phyloP scores from a whole-genome alignment of 1,140 invertebrate species.

The Octopus bimaculoides region DNA sequence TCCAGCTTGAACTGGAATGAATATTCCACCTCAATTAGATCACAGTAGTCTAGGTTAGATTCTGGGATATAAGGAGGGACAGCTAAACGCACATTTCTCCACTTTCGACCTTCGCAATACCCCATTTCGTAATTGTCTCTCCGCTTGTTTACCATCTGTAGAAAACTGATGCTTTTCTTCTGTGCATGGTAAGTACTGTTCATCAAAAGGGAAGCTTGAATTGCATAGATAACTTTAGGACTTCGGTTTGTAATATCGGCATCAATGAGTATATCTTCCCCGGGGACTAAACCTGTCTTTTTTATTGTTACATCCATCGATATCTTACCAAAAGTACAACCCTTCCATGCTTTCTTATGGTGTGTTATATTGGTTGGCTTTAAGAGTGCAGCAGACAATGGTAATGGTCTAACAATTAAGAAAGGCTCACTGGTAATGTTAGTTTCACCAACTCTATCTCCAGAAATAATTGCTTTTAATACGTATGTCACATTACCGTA shows the following conservation, averaged over 20 bases:
- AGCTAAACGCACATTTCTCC: constrained; percentile 49
- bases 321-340: constrained; percentile 46
- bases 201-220: constrained; percentile 50
- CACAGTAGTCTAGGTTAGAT: constrained; percentile 48
- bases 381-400: constrained; percentile 26
- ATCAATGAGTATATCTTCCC: constrained; percentile 49
- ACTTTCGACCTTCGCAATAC: constrained; percentile 48
- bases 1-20: constrained; percentile 51
- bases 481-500: constrained; percentile 56
- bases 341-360: constrained; percentile 36
- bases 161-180: constrained; percentile 38
- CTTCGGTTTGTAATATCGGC: constrained; percentile 48
- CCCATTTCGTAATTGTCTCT: constrained; percentile 48
- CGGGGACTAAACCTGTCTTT: constrained; percentile 44
- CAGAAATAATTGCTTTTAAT: constrained; percentile 44
- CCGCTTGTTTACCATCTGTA: constrained; percentile 53
- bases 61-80: constrained; percentile 56
- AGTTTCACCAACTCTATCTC: constrained; percentile 39
- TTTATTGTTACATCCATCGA: constrained; percentile 34
- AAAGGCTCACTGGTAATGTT: constrained; percentile 54
- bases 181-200: constrained; percentile 46
- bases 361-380: constrained; percentile 18
- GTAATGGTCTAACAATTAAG: constrained; percentile 39
- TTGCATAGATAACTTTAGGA: constrained; percentile 40
- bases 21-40: constrained; percentile 54